Evolutionary conservation across 2,797 vertebrate species (phyloP), one percentile per base, ranked within the genome.

Genomic region (Intellagama lesueurii): DNA sequence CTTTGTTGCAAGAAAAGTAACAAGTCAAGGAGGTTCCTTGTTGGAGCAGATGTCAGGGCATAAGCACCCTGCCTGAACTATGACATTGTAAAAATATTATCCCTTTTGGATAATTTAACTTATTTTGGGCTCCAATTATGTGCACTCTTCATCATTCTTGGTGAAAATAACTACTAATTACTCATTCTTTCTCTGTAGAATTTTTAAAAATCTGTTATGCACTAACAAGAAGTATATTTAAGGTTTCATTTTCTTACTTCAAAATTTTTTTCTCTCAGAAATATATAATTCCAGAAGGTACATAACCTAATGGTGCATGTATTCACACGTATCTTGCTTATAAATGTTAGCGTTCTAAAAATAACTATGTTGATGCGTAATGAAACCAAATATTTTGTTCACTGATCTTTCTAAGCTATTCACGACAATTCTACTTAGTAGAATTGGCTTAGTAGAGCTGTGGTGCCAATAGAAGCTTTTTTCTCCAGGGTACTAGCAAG

Each of bases 161-260:
- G 87, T 87, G 40, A 92, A 3, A 75, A 88, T 92, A 83, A 87
- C 80, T 86, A 44, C 22, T 2, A 4, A 1, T 92, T 93, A 72
- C 81, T 87, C 89, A 49, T 0, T 1, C 5, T 92, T 94, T 91
- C 14, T 76, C 81, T 60, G 80, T 76, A 76, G 47, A 93, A 86
- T 40, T 40, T 40, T 40, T 40, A 60, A 85, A 52, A 86, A 11
- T 82, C 89, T 88, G 82, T 49, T 30, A 26, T 28, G 72, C 87
- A 56, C 35, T 70, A 30, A 92, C 19, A 86, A 86, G 32, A 68
- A 69, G 35, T 85, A 68, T 73, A 66, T 35, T 83, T 66, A 32
- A 22, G 75, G 49, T 60, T 30, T 88, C 19, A 8, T 70, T 32
- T 40, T 80, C 28, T 52, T 68, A 22, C n/a, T 88, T 90, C 85